phyloP scores from a whole-genome alignment of 2,888 invertebrate genomes.

The Megalurothrips usitatus region DNA sequence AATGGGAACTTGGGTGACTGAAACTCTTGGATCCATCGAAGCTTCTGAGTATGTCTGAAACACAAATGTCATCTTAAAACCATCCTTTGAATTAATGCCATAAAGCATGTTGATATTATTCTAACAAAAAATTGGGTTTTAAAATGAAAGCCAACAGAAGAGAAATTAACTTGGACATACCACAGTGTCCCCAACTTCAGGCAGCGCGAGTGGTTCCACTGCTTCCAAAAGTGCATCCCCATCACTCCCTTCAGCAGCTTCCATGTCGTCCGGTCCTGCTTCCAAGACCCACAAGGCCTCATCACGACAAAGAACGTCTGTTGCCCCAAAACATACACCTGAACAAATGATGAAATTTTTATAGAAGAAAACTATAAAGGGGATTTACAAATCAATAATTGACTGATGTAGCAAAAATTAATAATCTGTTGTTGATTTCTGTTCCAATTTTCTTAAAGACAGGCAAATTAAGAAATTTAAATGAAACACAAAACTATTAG shows the following conservation, averaged over 20 bases:
- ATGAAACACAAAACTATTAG: neutral
- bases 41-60: neutral
- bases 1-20: neutral
- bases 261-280: neutral
- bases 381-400: neutral
- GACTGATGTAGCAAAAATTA: neutral
- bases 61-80: neutral
- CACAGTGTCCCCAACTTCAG: neutral
- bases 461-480: neutral
- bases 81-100: neutral
- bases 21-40: neutral
- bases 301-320: neutral
- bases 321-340: neutral
- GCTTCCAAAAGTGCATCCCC: neutral
- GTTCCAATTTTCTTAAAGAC: neutral
- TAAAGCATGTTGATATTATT: neutral
- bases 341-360: neutral
- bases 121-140: neutral
- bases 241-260: neutral
- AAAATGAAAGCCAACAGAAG: too few relatives aligned
- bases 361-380: neutral
- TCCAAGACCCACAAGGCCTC: neutral
- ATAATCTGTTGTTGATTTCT: neutral
- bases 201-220: neutral
- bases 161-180: neutral